Conservation (phyloP, 2,797 vertebrate genomes). For the Crenuchus spilurus region DNA sequence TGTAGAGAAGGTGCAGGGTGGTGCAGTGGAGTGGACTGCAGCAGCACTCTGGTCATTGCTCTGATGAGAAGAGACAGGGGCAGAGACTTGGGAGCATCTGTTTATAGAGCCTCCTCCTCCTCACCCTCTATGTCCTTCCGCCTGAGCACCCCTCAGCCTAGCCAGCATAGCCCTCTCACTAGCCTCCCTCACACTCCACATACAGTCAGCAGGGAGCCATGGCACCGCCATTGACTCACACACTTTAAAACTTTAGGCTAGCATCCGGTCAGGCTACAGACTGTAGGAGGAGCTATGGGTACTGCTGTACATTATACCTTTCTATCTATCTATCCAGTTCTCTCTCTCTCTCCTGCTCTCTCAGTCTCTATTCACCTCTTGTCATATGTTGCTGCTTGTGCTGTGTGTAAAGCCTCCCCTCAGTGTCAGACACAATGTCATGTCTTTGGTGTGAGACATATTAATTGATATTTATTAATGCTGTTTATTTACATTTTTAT, state of each 20-base stretch:
- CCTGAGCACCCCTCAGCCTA: background rate
- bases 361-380: background rate
- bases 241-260: slow-evolving; percentile 15
- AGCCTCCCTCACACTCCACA: slow-evolving; percentile 17
- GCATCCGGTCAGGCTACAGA: slow-evolving; percentile 24
- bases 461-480: too few species aligned
- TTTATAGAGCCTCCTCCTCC: slow-evolving; percentile 64
- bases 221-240: slow-evolving; percentile 20
- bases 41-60: slow-evolving; percentile 49
- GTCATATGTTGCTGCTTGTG: too few species aligned
- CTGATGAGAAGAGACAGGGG: slow-evolving; percentile 70
- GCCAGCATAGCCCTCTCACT: background rate
- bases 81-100: slow-evolving; percentile 66
- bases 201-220: slow-evolving; percentile 4
- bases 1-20: slow-evolving; percentile 9
- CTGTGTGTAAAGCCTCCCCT: too few species aligned
- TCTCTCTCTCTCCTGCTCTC: background rate
- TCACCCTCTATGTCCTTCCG: slow-evolving; percentile 47
- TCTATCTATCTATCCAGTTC: too few species aligned
- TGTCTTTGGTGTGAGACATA: too few species aligned
- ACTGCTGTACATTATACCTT: too few species aligned
- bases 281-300: background rate
- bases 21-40: slow-evolving; percentile 28
- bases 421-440: too few species aligned
- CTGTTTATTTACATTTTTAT: too few species aligned